Evolutionary conservation across 2,113 vertebrate genomes (phyloP).

Genomic region (Ifrita kowaldi): DNA sequence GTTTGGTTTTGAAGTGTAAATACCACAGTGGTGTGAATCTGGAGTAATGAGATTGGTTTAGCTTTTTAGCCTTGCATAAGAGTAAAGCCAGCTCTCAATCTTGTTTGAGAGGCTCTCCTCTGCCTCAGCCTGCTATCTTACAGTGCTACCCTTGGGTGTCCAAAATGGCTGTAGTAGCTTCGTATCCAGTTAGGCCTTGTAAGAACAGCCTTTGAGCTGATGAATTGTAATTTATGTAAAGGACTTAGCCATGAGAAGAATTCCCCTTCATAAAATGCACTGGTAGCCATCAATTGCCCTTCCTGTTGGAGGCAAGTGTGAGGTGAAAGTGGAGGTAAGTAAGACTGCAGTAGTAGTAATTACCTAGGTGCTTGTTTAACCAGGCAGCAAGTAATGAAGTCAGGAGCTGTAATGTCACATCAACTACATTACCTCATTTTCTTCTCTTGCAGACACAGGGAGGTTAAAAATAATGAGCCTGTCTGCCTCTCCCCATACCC

Average conservation of each 20-base stretch:
- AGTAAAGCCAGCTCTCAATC: neutral
- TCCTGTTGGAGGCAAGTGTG: neutral
- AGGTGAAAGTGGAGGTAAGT: neutral
- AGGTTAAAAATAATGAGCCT: constrained; percentile 64
- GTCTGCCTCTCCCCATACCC: constrained; percentile 58
- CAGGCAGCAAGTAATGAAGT: constrained; percentile 53
- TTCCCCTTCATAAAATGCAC: neutral
- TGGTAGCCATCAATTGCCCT: neutral
- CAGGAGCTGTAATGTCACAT: constrained; percentile 28
- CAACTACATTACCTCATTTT: constrained; percentile 40
- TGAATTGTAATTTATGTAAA: neutral
- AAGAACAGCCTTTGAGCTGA: neutral
- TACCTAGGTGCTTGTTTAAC: constrained; percentile 33
- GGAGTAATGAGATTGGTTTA: neutral
- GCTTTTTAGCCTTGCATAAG: neutral
- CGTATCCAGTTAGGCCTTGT: neutral
- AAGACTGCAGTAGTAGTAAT: neutral
- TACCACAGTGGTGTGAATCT: neutral
- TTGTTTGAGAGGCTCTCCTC: neutral
- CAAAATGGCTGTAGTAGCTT: neutral
- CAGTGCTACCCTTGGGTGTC: neutral
- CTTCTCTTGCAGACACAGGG: constrained; percentile 47
- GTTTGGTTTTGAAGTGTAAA: neutral
- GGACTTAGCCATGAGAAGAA: neutral
- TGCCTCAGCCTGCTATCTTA: neutral